Evolutionary conservation across 1,140 invertebrate genomes (phyloP).

Genomic region (Drosophila tani): DNA sequence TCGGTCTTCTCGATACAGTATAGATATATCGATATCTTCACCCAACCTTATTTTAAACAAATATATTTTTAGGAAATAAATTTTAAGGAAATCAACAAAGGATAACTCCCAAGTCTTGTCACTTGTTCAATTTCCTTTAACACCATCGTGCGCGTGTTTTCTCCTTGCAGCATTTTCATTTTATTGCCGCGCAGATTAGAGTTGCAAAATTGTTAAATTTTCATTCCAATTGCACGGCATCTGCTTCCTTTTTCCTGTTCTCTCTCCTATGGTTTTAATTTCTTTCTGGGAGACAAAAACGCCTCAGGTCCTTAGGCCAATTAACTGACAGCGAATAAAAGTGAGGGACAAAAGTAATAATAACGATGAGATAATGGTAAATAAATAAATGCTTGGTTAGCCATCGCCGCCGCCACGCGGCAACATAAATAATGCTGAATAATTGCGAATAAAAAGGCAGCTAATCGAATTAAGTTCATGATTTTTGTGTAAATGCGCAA

Average conservation of each 20-base stretch:
- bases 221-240: slow-evolving; percentile 56
- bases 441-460: slow-evolving; percentile 20
- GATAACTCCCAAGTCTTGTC: neutral
- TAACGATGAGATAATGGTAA: slow-evolving; percentile 30
- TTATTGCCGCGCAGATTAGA: slow-evolving; percentile 79
- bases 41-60: no score
- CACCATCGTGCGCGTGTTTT: slow-evolving; percentile 51
- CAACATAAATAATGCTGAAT: slow-evolving; percentile 26
- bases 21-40: no score
- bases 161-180: slow-evolving; percentile 75
- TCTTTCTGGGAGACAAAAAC: slow-evolving; percentile 29
- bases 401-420: slow-evolving; percentile 3
- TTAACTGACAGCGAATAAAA: slow-evolving; percentile 41
- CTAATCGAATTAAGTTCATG: slow-evolving; percentile 36
- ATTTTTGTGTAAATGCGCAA: neutral
- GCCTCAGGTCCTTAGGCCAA: slow-evolving; percentile 38
- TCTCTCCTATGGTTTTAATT: slow-evolving; percentile 54
- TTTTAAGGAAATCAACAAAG: no score
- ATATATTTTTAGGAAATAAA: no score
- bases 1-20: no score
- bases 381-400: slow-evolving; percentile 46
- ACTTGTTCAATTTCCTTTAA: slow-evolving; percentile 7
- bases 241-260: slow-evolving; percentile 19
- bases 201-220: slow-evolving; percentile 82
- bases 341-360: slow-evolving; percentile 12